These are phyloP conservation scores for Ursus arctos DNA, from an alignment of 2,113 vertebrate genomes.

Conservation along the genomic window DNA sequence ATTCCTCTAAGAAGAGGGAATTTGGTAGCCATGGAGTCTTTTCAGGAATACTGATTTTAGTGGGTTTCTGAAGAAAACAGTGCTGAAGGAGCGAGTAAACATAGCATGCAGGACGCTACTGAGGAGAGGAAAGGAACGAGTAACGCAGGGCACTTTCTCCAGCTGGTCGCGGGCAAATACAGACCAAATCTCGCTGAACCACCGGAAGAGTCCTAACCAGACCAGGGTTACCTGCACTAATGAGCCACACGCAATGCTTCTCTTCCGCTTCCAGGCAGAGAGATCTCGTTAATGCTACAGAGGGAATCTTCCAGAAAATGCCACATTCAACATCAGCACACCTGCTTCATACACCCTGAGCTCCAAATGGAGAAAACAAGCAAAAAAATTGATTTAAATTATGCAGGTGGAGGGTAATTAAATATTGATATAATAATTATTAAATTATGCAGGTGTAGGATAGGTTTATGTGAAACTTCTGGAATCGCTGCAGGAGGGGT, in stretches of 20 bases:
- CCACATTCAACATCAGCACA: conserved; percentile 75
- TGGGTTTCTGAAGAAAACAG: conserved; percentile 55
- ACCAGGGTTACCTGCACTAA: conserved; percentile 32
- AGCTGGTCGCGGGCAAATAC: not conserved
- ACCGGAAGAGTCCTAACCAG: not conserved
- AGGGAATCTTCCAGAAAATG: conserved; percentile 80
- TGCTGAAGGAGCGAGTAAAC: not conserved
- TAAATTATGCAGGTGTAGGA: conserved; percentile 85
- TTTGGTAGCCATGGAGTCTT: conserved; percentile 23
- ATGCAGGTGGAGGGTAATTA: conserved; percentile 86
- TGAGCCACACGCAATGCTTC: conserved; percentile 14
- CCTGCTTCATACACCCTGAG: conserved; percentile 79
- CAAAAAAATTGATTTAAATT: conserved; percentile 85
- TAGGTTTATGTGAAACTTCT: conserved; percentile 85
- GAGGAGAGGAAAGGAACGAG: not conserved
- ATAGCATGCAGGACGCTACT: not conserved
- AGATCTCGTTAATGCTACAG: conserved; percentile 66
- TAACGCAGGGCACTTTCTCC: not conserved
- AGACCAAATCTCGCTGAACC: not conserved
- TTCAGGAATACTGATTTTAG: conserved; percentile 8
- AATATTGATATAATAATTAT: conserved; percentile 87
- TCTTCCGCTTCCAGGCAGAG: conserved; percentile 42
- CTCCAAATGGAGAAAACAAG: conserved; percentile 81
- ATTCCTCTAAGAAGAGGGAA: not conserved
- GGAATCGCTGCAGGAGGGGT: conserved; percentile 77